Evolutionary conservation across 2,888 invertebrate genomes (phyloP), one percentile per base, ranked within the genome.

Genomic region (Heterodera filipjevi): DNA sequence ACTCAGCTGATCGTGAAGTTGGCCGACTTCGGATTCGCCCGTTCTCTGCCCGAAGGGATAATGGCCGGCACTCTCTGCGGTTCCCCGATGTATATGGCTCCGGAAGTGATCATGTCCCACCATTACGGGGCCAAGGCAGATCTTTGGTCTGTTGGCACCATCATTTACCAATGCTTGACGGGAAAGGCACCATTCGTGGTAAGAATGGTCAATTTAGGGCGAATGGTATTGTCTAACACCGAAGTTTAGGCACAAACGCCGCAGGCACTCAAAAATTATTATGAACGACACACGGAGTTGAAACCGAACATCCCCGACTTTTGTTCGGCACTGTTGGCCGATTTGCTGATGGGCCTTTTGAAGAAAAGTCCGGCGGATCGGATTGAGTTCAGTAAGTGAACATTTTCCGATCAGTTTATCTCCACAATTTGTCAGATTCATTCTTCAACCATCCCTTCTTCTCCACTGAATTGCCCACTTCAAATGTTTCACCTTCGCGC

Each of bases 21-120:
- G 91, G 86, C 90, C 94, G 99, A 99, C 92, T 99, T 99, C 92
- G 99, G 99, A 75, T 99, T 99, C 91, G 99, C 99, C 77, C 92
- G 99, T 90, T 98, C 99, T 91, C 92, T 99, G 71, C 94, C 95
- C 91, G 98, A 98, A 90, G 99, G 99, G 82, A 96, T 96, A 77
- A 99, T 99, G 99, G 99, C 99, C 77, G 98, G 96, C 82, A 99
- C 99, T 49, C 92, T 99, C 66, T 99, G 99, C 91, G 99, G 99
- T 71, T 99, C 98, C 72, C 99, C 99, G 22, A 99, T 99, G 99
- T 99, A 99, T 90, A 99, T 99, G 98, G 95, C 95, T 91, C 92
- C 90, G 80, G 86, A 88, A 82, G 87, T 99, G 77, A 99, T 99
- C 87, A 98, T 99, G 97, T 97, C 97, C 2, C 91, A 95, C 82